Percentiles rank a stretch among this genome's conserved stretches.
Evolutionary conservation across 2,113 vertebrate genomes (phyloP).

Genomic region (Taxidea taxus): DNA sequence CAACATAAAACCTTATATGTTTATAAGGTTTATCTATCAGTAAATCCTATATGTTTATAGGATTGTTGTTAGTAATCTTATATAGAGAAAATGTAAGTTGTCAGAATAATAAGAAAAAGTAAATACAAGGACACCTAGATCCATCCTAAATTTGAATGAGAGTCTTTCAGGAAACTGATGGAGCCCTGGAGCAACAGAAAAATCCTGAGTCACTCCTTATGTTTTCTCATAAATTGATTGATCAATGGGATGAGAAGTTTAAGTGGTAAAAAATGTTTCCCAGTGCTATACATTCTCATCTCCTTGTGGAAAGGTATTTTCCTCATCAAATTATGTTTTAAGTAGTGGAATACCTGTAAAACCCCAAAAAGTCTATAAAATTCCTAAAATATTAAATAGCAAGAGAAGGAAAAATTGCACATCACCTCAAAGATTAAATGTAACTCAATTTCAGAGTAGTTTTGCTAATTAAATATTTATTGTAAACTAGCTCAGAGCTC

Average conservation of each 20-base stretch:
- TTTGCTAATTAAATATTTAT: neutral
- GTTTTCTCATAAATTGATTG: neutral
- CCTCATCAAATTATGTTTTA: neutral
- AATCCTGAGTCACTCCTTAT: neutral
- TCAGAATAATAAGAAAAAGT: neutral
- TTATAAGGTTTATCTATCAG: too few relatives aligned
- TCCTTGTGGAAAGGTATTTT: neutral
- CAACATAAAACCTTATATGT: neutral
- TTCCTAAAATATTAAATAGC: neutral
- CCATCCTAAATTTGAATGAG: neutral
- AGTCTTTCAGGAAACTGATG: neutral
- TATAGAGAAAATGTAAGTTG: neutral
- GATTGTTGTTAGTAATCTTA: neutral
- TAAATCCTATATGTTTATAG: neutral
- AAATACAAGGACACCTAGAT: neutral
- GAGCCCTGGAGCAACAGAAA: neutral
- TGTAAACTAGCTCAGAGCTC: neutral
- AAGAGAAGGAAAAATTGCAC: neutral
- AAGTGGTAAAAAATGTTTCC: neutral
- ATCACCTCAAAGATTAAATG: neutral
- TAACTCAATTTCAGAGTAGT: neutral
- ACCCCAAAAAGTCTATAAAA: neutral
- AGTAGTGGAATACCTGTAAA: neutral
- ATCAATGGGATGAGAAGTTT: neutral
- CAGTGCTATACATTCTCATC: neutral